Percentiles rank a stretch among this genome's conserved stretches.
Evolutionary conservation across 2,113 vertebrate species (phyloP).

Genomic region (Orthonyx spaldingii): DNA sequence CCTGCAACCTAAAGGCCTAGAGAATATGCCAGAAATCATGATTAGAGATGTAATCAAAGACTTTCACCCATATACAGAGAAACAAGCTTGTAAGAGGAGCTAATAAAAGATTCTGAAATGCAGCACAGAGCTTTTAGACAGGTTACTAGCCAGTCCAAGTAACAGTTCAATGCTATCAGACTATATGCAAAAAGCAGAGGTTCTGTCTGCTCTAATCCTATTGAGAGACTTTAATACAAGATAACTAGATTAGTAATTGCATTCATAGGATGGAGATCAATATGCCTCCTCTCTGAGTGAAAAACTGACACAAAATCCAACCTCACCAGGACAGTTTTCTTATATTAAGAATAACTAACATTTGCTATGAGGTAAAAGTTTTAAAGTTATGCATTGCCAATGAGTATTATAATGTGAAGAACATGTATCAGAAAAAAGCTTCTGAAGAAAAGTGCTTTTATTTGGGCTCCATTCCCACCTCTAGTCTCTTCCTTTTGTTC

Average conservation of each 20-base stretch:
- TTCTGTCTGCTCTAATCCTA: not conserved
- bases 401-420: not conserved
- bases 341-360: not conserved
- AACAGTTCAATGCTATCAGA: not conserved
- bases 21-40: not conserved
- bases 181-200: not conserved
- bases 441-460: constrained; percentile 16
- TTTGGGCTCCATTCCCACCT: not conserved
- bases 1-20: not conserved
- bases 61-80: not conserved
- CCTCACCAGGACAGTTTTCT: not conserved
- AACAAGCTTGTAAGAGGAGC: not conserved
- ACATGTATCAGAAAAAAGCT: not conserved
- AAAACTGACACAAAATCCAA: not conserved
- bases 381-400: not conserved
- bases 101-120: not conserved
- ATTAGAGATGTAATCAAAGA: not conserved
- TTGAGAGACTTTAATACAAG: not conserved
- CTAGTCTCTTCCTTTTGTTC: not conserved
- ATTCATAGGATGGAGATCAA: not conserved
- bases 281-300: not conserved
- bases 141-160: not conserved
- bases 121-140: not conserved
- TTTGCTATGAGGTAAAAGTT: not conserved
- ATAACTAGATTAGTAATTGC: not conserved